A percentile compares a stretch with the other conserved stretches of the same genome.
Conservation (phyloP, 2,797 vertebrate genomes). For the Pangasius mekongensis region DNA sequence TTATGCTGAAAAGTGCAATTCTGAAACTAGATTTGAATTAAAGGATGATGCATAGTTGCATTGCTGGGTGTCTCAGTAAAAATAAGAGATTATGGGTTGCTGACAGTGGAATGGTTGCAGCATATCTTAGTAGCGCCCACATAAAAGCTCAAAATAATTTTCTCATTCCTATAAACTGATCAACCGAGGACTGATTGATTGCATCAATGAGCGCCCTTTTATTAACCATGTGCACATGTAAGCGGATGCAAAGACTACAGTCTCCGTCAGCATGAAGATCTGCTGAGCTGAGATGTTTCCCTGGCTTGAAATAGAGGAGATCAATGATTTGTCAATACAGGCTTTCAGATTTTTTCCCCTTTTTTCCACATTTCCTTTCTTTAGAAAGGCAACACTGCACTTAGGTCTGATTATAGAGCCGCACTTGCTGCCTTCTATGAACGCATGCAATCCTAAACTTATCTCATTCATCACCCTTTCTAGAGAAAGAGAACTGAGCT, state of each 20-base stretch:
- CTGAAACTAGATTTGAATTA: conserved; percentile 26
- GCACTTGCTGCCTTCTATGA: neutral
- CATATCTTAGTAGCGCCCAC: conserved; percentile 33
- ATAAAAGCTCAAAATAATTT: conserved; percentile 32
- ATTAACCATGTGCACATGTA: conserved; percentile 19
- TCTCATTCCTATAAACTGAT: conserved; percentile 5
- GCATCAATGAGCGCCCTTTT: conserved; percentile 6
- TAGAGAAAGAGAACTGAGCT: conserved; percentile 71
- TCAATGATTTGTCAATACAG: conserved; percentile 33
- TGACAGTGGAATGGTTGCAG: conserved; percentile 11
- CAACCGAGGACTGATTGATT: neutral
- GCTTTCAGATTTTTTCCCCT: neutral
- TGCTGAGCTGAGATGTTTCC: conserved; percentile 43
- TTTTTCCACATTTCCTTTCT: conserved; percentile 25
- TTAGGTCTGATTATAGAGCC: conserved; percentile 1
- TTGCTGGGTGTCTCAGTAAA: neutral
- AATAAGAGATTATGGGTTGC: conserved; percentile 19
- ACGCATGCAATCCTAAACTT: neutral
- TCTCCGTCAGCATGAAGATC: conserved; percentile 13
- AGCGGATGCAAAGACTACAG: conserved; percentile 23
- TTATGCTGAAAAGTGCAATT: neutral
- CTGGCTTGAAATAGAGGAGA: conserved; percentile 27
- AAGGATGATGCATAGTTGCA: conserved; percentile 24
- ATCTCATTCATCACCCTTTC: conserved; percentile 27
- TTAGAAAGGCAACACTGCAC: conserved; percentile 30